Evolutionary conservation across 2,888 invertebrate genomes (phyloP).

Genomic region (Dryobotodes eremita): DNA sequence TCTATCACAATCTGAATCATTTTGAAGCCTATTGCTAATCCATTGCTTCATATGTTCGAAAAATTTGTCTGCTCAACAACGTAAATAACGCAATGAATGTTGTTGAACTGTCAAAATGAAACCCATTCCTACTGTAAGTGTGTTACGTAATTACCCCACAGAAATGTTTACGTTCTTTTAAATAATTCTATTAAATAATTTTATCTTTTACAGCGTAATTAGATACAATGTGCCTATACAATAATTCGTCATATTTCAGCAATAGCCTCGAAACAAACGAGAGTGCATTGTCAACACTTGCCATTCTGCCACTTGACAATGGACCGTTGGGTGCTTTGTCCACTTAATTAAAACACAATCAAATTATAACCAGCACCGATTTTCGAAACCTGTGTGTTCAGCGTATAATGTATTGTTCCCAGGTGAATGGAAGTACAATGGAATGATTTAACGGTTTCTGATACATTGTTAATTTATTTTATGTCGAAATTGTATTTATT

Average conservation of each 20-base stretch:
- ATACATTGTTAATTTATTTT: constrained; percentile 9
- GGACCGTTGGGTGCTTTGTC: neutral
- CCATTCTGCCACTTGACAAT: constrained; percentile 35
- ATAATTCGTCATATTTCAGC: constrained; percentile 13
- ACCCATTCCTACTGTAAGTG: no score
- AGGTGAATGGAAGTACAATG: constrained; percentile 14
- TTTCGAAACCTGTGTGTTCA: neutral
- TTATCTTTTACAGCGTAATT: neutral
- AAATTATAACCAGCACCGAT: constrained; percentile 8
- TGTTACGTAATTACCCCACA: no score
- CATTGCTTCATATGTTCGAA: no score
- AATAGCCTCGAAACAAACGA: neutral
- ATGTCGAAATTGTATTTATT: neutral
- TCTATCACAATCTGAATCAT: no score
- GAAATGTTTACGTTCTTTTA: neutral
- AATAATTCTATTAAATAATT: no score
- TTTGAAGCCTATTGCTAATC: no score
- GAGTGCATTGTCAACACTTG: constrained; percentile 38
- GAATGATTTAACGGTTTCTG: constrained; percentile 13
- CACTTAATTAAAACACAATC: constrained; percentile 43
- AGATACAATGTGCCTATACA: neutral
- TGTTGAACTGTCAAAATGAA: no score
- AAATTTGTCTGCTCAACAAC: no score
- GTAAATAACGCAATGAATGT: no score
- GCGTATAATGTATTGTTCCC: constrained; percentile 26